Percentiles rank a stretch among this genome's conserved stretches.
These are phyloP conservation scores for Dione vanillae DNA, from an alignment of 2,888 invertebrate genomes.

Conservation along the genomic window DNA sequence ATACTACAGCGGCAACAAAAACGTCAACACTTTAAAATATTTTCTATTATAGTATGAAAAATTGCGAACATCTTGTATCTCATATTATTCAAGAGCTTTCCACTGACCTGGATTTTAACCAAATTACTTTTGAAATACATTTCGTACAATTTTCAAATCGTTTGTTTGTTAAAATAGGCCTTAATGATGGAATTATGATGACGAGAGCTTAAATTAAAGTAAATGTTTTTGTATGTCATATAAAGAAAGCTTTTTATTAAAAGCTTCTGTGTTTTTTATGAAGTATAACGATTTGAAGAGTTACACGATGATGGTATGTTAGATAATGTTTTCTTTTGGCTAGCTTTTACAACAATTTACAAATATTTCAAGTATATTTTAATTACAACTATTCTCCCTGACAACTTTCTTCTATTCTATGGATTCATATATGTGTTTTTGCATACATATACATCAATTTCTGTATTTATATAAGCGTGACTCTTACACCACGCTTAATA, in stretches of 20 bases:
- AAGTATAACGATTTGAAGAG: too few relatives aligned
- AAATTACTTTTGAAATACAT: slow-evolving; percentile 3
- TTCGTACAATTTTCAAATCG: neutral
- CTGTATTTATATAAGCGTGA: too few relatives aligned
- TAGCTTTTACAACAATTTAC: too few relatives aligned
- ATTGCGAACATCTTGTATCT: slow-evolving; percentile 17
- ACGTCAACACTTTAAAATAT: slow-evolving; percentile 38
- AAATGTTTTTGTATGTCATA: slow-evolving; percentile 3
- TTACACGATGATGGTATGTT: too few relatives aligned
- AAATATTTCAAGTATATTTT: too few relatives aligned
- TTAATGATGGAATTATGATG: slow-evolving; percentile 7
- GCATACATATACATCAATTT: too few relatives aligned
- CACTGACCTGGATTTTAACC: slow-evolving; percentile 15
- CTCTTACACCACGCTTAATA: too few relatives aligned
- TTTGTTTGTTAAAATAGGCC: slow-evolving; percentile 1
- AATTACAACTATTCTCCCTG: too few relatives aligned
- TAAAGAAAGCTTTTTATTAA: neutral
- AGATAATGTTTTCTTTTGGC: too few relatives aligned
- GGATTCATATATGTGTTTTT: too few relatives aligned
- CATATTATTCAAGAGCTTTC: neutral
- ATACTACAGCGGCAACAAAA: slow-evolving; percentile 30
- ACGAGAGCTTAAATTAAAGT: neutral
- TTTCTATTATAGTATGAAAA: slow-evolving; percentile 25
- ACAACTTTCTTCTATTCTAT: too few relatives aligned
- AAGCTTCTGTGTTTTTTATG: too few relatives aligned